These are phyloP conservation scores for Clarias gariepinus DNA, from an alignment of 2,113 vertebrate species.

Conservation along the genomic window DNA sequence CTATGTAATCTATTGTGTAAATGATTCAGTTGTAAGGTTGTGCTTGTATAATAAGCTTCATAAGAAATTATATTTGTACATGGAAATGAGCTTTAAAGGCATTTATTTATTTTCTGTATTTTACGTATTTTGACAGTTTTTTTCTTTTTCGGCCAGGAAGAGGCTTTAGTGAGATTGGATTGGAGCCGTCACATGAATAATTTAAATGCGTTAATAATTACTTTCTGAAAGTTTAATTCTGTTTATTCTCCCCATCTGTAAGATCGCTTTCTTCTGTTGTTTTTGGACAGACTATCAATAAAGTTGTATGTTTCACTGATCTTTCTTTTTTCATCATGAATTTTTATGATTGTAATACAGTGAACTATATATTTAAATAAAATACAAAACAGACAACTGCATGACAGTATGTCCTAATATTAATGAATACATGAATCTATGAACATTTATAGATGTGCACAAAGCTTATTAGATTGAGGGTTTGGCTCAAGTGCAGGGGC, in stretches of 20 bases:
- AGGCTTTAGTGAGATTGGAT: conserved; percentile 36
- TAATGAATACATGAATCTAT: background rate
- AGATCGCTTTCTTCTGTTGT: conserved; percentile 8
- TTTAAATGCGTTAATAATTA: background rate
- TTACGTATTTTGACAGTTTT: conserved; percentile 63
- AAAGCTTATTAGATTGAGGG: conserved; percentile 17
- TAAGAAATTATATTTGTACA: conserved; percentile 84
- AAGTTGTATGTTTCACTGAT: conserved; percentile 60
- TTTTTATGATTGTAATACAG: background rate
- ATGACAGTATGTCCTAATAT: background rate
- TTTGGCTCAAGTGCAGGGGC: conserved; percentile 38
- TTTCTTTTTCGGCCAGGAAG: conserved; percentile 14
- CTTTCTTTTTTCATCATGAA: conserved; percentile 32
- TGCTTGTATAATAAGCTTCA: conserved; percentile 81
- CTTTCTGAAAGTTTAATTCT: conserved; percentile 47
- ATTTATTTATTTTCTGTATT: conserved; percentile 88
- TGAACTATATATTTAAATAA: background rate
- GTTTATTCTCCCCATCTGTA: conserved; percentile 56
- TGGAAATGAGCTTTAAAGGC: conserved; percentile 80
- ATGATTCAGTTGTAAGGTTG: conserved; percentile 68
- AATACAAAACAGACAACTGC: background rate
- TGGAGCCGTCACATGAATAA: conserved; percentile 31
- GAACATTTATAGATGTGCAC: conserved; percentile 13
- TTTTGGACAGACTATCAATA: conserved; percentile 66
- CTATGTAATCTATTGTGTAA: conserved; percentile 68